Base-by-base conservation (phyloP, 1,140 invertebrate genomes). In the Rhizoglyphus robini region DNA sequence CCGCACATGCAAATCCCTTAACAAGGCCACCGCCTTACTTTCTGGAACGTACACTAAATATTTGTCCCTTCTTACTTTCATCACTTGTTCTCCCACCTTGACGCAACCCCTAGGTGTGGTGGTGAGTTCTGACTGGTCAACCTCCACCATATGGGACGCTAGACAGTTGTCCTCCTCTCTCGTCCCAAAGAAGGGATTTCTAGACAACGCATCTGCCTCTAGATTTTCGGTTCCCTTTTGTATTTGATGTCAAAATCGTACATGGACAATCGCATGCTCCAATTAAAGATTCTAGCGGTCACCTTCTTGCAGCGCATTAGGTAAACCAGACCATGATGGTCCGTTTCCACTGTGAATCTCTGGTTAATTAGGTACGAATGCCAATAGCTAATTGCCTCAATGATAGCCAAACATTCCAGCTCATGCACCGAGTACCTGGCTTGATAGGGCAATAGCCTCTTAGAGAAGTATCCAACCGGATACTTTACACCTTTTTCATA, bases 201-300 rank as follows among this genome's bases (percentile, higher is more conserved):
- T 32, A 47, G 65, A 67, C n/a, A 68, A 38, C 4, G 8, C 29
- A 30, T 68, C 68, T 1, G 68, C 68, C 38, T 63, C 66, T n/a
- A 30, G 31, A 36, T 68, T 60, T 4, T 15, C 20, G 32, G 54
- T 38, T 18, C 68, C 68, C 30, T 20, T 32, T 23, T 13, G 41
- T 68, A 67, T 32, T 54, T 38, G 18, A 68, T 62, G n/a, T 67
- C 46, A 41, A 63, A 74, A 74, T 25, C 73, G 73, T 29, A 75
- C 70, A 32, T 74, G 72, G 51, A 74, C 72, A 48, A 72, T 73
- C 64, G 72, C 69, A 48, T 69, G 38, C n/a, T 68, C 68, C 25
- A 68, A 60, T 23, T 70, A 65, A 65, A 32, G 3, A 69, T 23
- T 62, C 60, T 20, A 5, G 60, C 29, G 31, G 0, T 54, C 18